Conservation (phyloP, 2,797 vertebrate species). For the Argya squamiceps region DNA sequence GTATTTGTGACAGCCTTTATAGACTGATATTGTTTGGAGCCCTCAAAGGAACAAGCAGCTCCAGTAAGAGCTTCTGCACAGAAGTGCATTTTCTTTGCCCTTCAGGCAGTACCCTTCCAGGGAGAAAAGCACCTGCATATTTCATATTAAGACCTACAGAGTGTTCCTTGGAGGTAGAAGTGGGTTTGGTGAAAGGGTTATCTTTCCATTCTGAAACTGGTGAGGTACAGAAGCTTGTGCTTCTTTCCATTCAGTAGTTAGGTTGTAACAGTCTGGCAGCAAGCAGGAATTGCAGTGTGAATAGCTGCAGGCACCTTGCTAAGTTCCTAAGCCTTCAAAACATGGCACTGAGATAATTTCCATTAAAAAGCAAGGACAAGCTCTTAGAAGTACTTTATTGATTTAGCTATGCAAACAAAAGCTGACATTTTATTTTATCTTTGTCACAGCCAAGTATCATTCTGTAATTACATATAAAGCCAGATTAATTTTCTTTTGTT, state of each 20-base stretch:
- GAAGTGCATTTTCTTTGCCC: neutral
- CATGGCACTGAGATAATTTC: neutral
- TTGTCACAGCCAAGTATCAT: neutral
- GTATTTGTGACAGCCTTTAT: neutral
- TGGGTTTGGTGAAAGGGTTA: neutral
- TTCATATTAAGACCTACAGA: neutral
- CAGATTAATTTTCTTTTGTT: neutral
- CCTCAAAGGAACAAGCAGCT: neutral
- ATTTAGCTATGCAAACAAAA: neutral
- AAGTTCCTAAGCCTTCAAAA: neutral
- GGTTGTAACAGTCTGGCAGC: neutral
- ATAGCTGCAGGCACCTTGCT: neutral
- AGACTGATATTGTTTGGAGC: neutral
- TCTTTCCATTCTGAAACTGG: neutral
- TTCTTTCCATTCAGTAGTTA: neutral
- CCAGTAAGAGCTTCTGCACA: neutral
- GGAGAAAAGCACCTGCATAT: neutral
- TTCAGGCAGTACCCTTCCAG: neutral
- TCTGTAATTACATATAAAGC: neutral
- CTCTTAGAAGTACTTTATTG: neutral
- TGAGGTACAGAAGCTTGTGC: neutral
- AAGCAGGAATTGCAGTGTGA: neutral
- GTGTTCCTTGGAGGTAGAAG: neutral
- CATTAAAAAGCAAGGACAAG: neutral
- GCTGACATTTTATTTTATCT: neutral